A percentile compares a stretch with the other conserved stretches of the same genome.
phyloP scores from a whole-genome alignment of 2,888 invertebrate genomes.

The Lutraria lutraria region DNA sequence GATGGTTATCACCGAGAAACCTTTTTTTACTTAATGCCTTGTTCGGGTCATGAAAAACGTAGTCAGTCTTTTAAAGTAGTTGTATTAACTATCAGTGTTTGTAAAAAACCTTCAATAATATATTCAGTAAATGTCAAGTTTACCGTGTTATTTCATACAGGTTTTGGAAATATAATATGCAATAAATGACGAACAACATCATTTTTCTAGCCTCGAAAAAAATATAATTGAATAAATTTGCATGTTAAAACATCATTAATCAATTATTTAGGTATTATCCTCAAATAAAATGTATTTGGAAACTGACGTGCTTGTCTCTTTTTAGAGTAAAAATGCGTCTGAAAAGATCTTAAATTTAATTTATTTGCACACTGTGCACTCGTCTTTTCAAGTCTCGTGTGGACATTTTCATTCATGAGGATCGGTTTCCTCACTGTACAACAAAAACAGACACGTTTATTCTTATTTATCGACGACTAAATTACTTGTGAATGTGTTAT shows the following conservation, averaged over 20 bases:
- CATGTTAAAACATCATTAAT: constrained; percentile 17
- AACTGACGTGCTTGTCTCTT: neutral
- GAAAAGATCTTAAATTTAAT: constrained; percentile 4
- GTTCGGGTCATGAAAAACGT: neutral
- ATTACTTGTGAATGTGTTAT: constrained; percentile 3
- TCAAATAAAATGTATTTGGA: neutral
- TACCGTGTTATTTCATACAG: neutral
- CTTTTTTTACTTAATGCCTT: neutral
- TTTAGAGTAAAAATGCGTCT: neutral
- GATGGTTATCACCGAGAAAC: constrained; percentile 1
- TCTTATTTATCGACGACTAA: neutral
- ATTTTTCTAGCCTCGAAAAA: neutral
- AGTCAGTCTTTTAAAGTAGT: neutral
- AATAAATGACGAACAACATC: neutral
- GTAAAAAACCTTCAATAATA: neutral
- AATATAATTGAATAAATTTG: constrained; percentile 12
- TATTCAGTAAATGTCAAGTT: neutral
- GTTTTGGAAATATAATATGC: neutral
- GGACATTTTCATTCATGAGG: neutral
- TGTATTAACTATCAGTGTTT: neutral
- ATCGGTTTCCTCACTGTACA: neutral
- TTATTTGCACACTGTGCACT: neutral
- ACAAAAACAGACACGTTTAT: constrained; percentile 15
- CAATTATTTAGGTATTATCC: neutral
- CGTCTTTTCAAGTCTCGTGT: neutral